Base-by-base conservation (phyloP, 2,113 vertebrate genomes). In the Misgurnus mizolepis region DNA sequence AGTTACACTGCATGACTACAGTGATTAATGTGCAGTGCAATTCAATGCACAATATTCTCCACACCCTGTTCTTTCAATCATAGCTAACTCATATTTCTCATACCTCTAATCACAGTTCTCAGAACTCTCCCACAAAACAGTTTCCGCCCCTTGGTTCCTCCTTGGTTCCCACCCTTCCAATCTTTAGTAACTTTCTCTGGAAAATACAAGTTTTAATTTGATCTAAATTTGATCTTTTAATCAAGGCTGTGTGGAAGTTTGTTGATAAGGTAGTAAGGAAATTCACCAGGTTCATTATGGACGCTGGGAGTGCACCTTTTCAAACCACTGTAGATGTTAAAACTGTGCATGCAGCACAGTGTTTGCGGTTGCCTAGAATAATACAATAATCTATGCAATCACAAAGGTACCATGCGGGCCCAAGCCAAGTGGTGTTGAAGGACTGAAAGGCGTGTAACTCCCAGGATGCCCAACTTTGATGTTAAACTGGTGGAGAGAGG, bases 401-500 rank as follows among this genome's bases (percentile, higher is more conserved):
- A 60, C 73, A 82, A 77, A 80, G 65, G 45, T 14, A 27, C 71
- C 45, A 72, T 49, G 50, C 17, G 47, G 68, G 67, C 45, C 45
- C 14, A 5, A 41, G 56, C 22, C 12, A 61, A 47, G 73, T 80
- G 72, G 61, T 86, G 81, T 85, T 83, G 86, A 84, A 68, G 80
- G 62, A 76, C 61, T 83, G 86, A 79, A 75, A 86, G 81, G 79
- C 65, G 47, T 80, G 79, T n/a, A 65, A 67, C 87, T 90, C 89
- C 86, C 89, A 85, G 89, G 87, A 84, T 49, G 77, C 75, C 58
- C 78, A 22, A 82, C 85, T 85, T 84, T 79, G 70, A 58, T 14
- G 55, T 43, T 79, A 39, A 66, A 61, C 9, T 45, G 18, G 4
- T 34, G 45, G 34, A 67, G 55, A 78, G 55, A 83, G 71, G 76